Evolutionary conservation across 2,888 invertebrate species (phyloP), one percentile per base, ranked within the genome.

Genomic region (Protodeltote pygarga): DNA sequence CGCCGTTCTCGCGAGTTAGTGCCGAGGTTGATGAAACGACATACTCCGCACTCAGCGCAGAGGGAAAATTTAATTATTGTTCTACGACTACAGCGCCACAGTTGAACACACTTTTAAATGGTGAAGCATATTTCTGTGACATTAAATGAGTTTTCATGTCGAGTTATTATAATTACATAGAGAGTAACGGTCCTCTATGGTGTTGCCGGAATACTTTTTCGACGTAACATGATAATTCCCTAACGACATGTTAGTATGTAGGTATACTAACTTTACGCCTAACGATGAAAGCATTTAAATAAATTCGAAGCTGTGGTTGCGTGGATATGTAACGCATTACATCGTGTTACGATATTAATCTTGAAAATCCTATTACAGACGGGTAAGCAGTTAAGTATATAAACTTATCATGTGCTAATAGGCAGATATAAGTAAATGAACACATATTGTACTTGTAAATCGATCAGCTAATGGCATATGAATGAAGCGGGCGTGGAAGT

Each of bases 401-500:
- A 24, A 38, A 29, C 16, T 48, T 46, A 48, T 51, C 48, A 46
- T 42, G 31, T 47, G 48, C 31, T 46, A 50, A 49, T 54, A 50
- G 28, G 32, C 33, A 58, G 50, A 65, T 71, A 67, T 69, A 77
- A 70, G 75, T 75, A 77, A 80, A 84, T 79, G 80, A 82, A 80
- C 76, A 81, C 54, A 61, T 62, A 65, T 79, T 81, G 85, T 81
- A 85, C 83, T 84, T 83, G 85, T 83, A 83, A 84, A 89, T 87
- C 87, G 89, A 89, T 89, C 88, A 87, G 85, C 85, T 89, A 90
- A 90, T 89, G 89, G 89, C 85, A 89, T 90, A 89, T 87, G 89
- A 89, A 89, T 88, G 87, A 88, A 86, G 88, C 83, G 80, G 75
- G 77, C 74, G 82, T 78, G 67, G 83, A 79, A 83, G 81, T 81